Percentiles rank a stretch among this genome's conserved stretches.
Evolutionary conservation across 2,113 vertebrate genomes (phyloP).

Genomic region (Otocyon megalotis): DNA sequence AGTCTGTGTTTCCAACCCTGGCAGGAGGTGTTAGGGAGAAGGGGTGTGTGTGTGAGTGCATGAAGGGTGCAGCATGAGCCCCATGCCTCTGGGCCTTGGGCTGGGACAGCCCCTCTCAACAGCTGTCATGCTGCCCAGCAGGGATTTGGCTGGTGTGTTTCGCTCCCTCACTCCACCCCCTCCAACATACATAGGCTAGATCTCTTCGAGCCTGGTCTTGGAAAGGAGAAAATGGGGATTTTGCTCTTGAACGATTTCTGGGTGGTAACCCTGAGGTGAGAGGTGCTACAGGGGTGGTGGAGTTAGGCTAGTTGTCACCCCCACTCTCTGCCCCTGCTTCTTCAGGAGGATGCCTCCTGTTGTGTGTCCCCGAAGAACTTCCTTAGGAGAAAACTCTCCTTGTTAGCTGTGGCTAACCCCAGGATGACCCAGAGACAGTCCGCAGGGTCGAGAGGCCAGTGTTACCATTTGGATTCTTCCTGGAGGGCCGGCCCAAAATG

Average conservation of each 20-base stretch:
- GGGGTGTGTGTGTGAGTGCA: constrained; percentile 47
- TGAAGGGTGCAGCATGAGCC: constrained; percentile 33
- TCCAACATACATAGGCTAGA: constrained; percentile 34
- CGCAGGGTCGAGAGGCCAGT: background rate
- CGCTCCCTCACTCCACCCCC: constrained; percentile 18
- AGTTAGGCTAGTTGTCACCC: constrained; percentile 48
- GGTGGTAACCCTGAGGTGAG: constrained; percentile 14
- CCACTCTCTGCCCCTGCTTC: background rate
- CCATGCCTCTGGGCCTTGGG: constrained; percentile 34
- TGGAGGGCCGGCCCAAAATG: constrained; percentile 69
- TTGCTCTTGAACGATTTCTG: constrained; percentile 66
- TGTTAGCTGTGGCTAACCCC: constrained; percentile 5
- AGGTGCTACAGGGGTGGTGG: constrained; percentile 6
- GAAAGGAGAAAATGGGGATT: constrained; percentile 28
- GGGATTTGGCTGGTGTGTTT: constrained; percentile 72
- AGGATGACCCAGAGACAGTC: background rate
- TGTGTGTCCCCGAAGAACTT: background rate
- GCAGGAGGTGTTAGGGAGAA: constrained; percentile 50
- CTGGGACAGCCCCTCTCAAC: constrained; percentile 73
- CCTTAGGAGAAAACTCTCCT: background rate
- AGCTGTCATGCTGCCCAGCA: constrained; percentile 79
- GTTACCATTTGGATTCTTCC: constrained; percentile 63
- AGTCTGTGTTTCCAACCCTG: constrained; percentile 49
- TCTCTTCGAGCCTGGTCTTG: constrained; percentile 34
- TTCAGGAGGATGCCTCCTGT: background rate